Evolutionary conservation across 2,888 invertebrate genomes (phyloP), one percentile per base, ranked within the genome.

Genomic region (Nemotelus nigrinus): DNA sequence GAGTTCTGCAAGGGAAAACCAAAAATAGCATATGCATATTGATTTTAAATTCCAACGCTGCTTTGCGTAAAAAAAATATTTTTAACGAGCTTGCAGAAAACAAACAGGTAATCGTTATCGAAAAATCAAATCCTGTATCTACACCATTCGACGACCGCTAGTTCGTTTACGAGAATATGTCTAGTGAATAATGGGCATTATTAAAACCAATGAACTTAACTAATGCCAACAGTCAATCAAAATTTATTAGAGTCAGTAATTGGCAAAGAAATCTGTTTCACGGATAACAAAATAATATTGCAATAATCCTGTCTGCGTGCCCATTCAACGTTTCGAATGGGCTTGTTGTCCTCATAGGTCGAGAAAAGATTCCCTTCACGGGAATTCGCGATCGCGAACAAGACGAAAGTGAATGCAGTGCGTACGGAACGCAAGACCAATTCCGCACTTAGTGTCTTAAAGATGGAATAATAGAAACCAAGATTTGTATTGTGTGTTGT

Each of bases 171-270:
- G 7, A 6, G 53, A 41, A 44, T 43, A 8, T 3, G 64, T 44
- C 45, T 64, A 39, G 45, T 65, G 76, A 76, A 65, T 65, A 65
- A 76, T 76, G 67, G 58, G 25, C 67, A 47, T 55, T 53, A 76
- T 76, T 76, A 76, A 76, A 76, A 68, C 53, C 65, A 76, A 68
- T 65, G 68, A 76, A 67, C 68, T 67, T 57, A 57, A 55, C 67
- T 76, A 76, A 65, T 65, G 57, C 45, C 39, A 41, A 41, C 65
- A 76, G 58, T 67, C 67, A 58, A 58, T 76, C 76, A 76, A 76
- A 65, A 58, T 68, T 76, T 67, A 76, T 76, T 76, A 67, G 58
- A 47, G 76, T 39, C 44, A 57, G 53, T 76, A 76, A 76, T 76
- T 76, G 76, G 76, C 76, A 44, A 68, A 68, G 76, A 76, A 76